A percentile compares a stretch with the other conserved stretches of the same genome.
Evolutionary conservation across 2,113 vertebrate species (phyloP).

Genomic region (Macrotis lagotis): DNA sequence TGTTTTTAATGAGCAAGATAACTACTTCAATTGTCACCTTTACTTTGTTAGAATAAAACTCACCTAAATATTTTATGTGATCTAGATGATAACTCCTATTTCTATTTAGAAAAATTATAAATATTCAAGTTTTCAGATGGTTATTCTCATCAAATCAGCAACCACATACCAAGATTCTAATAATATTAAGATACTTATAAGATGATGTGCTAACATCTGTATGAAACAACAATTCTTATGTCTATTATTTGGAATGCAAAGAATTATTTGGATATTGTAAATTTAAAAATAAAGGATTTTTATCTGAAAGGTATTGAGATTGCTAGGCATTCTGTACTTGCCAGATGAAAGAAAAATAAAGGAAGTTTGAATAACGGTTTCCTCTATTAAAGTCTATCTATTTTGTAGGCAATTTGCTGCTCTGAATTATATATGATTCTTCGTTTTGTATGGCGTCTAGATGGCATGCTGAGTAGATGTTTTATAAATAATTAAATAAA

Average conservation of each 20-base stretch:
- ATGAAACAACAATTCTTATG: not conserved
- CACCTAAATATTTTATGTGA: constrained; percentile 7
- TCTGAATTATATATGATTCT: not conserved
- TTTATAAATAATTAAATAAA: not conserved
- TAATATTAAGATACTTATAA: not conserved
- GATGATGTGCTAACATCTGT: not conserved
- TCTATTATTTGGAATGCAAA: not conserved
- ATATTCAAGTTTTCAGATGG: not conserved
- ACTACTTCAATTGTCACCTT: not conserved
- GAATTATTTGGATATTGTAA: not conserved
- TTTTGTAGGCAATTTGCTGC: constrained; percentile 23
- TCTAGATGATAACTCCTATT: not conserved
- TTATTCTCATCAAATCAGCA: not conserved
- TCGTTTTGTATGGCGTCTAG: not conserved
- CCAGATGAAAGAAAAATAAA: constrained; percentile 1
- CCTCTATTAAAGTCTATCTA: not conserved
- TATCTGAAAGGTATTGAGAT: not conserved
- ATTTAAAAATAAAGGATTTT: not conserved
- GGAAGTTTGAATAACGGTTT: not conserved
- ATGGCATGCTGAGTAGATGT: not conserved
- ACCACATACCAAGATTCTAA: not conserved
- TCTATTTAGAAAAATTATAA: not conserved
- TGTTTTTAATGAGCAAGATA: not conserved
- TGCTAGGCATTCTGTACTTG: not conserved
- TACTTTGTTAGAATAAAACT: not conserved